These are phyloP conservation scores for Ericerus pela DNA, from an alignment of 1,140 invertebrate genomes.

Conservation along the genomic window DNA sequence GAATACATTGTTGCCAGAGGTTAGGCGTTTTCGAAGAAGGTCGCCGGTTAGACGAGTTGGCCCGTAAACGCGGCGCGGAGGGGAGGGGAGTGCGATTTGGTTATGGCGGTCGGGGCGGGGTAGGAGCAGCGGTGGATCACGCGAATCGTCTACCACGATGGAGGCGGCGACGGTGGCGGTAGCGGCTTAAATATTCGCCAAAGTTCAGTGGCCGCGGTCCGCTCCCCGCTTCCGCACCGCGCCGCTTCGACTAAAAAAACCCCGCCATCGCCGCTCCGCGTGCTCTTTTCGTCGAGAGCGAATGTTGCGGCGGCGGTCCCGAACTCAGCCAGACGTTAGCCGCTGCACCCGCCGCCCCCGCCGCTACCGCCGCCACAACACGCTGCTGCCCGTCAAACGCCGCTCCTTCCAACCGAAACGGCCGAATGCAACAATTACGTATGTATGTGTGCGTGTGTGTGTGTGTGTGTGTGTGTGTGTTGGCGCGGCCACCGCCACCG, in stretches of 20 bases:
- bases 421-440: slow-evolving; percentile 9
- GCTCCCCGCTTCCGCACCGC: neutral
- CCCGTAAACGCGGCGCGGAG: neutral
- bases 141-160: slow-evolving; percentile 8
- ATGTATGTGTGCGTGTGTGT: too few relatives aligned
- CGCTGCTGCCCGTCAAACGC: neutral
- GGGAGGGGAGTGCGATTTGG: neutral
- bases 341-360: neutral
- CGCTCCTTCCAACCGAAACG: neutral
- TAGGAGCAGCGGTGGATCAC: slow-evolving; percentile 6
- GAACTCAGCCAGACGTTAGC: slow-evolving; percentile 2
- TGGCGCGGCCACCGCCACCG: too few relatives aligned
- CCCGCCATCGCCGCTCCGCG: neutral
- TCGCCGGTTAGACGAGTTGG: neutral
- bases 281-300: neutral
- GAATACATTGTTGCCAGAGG: slow-evolving; percentile 9
- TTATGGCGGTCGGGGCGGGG: too few relatives aligned
- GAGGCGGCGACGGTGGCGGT: too few relatives aligned
- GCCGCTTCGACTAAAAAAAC: neutral
- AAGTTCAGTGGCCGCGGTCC: slow-evolving; percentile 4
- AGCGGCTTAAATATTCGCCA: slow-evolving; percentile 10
- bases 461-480: too few relatives aligned
- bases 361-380: neutral
- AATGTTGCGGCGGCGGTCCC: too few relatives aligned
- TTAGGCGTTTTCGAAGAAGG: slow-evolving; percentile 7